Base-by-base conservation (phyloP, 2,888 invertebrate genomes). In the Liposcelis brunnea region DNA sequence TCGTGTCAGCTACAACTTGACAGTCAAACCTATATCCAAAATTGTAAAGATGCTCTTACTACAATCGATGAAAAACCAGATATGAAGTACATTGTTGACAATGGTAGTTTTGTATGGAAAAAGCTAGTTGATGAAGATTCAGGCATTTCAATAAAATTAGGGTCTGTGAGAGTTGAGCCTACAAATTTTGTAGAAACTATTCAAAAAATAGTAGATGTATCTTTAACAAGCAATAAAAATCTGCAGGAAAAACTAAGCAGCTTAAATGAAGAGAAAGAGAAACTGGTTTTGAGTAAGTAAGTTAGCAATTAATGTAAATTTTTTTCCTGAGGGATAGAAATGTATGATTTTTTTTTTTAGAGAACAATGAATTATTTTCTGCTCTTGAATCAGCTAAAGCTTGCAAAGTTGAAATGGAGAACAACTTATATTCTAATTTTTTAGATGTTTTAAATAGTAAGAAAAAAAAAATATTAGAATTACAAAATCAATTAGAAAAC, bases 51-150 rank as follows among this genome's bases (percentile, higher is more conserved):
- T 10, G 32, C 32, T n/a, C 32, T 32, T n/a, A 32, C 32, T 10
- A 32, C 32, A 10, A 10, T 10, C 10, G 37, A 12, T 15, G 37
- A 18, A 8, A 12, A 8, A 8, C 14, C 37, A 14, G 37, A 12
- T 7, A 36, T 36, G 14, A 18, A 10, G 8, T 36, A 36, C 14
- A 7, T 18, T 12, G 14, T 36, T 7, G 37, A 36, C 8, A 12
- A 36, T 12, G 14, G 14, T 14, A 36, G 14, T 18, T 36, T 36
- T 14, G 37, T 36, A 10, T 36, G 37, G 37, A 36, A 36, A 36
- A 32, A 32, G n/a, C 15, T 12, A 10, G 37, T 36, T 8, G 37
- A 36, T 12, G 7, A 8, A 10, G 37, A 36, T 14, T 12, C 14
- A 14, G 37, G 37, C 8, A 14, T 36, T 12, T 15, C 12, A 36